Percentiles rank a stretch among this genome's conserved stretches.
Evolutionary conservation across 2,797 vertebrate species (phyloP).

Genomic region (Myotis findleyi): DNA sequence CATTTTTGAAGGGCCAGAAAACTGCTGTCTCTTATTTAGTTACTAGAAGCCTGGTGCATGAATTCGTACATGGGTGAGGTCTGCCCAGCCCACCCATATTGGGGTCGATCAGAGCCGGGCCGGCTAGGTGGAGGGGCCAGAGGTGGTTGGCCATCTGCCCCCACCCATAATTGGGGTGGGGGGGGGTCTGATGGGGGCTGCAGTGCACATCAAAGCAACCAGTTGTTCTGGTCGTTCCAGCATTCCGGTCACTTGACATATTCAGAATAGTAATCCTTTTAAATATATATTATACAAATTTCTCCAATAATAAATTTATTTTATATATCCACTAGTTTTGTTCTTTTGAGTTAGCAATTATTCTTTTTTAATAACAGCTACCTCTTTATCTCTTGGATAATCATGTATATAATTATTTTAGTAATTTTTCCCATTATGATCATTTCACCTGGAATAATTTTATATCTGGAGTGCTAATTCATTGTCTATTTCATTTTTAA

Average conservation of each 20-base stretch:
- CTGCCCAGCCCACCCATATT: no score
- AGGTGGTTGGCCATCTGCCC: no score
- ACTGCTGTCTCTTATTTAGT: neutral
- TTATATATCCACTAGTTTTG: neutral
- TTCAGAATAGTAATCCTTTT: neutral
- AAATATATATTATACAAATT: neutral
- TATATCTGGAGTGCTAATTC: neutral
- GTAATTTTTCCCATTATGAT: neutral
- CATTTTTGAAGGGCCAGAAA: constrained; percentile 32
- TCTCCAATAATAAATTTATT: neutral
- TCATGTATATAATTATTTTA: constrained; percentile 16
- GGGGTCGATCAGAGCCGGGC: no score
- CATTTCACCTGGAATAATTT: neutral
- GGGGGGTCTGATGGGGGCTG: no score
- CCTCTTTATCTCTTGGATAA: neutral
- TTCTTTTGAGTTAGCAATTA: neutral
- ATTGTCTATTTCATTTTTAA: neutral
- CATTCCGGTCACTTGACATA: neutral
- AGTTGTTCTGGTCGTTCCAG: no score
- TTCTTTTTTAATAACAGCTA: neutral
- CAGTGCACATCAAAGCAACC: no score
- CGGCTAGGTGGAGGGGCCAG: no score
- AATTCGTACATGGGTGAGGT: no score
- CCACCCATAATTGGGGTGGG: no score
- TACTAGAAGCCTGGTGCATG: neutral